These are phyloP conservation scores for Gallirallus australis DNA, from an alignment of 2,797 vertebrate species.

Conservation along the genomic window DNA sequence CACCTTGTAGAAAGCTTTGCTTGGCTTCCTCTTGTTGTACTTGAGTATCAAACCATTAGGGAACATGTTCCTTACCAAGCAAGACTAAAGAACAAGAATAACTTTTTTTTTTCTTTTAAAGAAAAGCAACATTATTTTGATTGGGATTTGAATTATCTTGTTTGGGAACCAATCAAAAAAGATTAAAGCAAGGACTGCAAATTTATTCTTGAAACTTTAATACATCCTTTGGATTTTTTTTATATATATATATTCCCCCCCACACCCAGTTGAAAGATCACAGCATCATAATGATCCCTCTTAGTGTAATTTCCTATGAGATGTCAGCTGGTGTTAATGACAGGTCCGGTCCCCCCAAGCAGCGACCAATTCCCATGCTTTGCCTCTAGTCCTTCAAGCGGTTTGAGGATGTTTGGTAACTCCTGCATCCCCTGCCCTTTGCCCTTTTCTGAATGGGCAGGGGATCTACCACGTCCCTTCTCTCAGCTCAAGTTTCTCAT, in stretches of 20 bases:
- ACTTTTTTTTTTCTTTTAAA: background rate
- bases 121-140: background rate
- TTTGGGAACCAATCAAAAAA: background rate
- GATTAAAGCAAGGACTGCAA: background rate
- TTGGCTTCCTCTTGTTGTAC: background rate
- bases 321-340: background rate
- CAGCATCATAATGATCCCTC: background rate
- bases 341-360: background rate
- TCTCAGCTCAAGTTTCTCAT: background rate
- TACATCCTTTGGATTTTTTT: background rate
- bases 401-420: background rate
- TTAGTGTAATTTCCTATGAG: background rate
- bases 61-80: background rate
- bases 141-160: background rate
- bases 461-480: no score
- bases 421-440: background rate
- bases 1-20: conserved; percentile 16
- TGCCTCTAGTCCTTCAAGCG: background rate
- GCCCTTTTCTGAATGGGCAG: no score
- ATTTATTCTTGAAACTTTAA: background rate
- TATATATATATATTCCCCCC: no score
- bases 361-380: background rate
- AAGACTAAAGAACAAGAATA: background rate
- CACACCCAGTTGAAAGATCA: background rate
- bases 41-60: fast-evolving